Percentiles rank a stretch among this genome's conserved stretches.
Evolutionary conservation across 2,797 vertebrate genomes (phyloP).

Genomic region (Pygocentrus nattereri): DNA sequence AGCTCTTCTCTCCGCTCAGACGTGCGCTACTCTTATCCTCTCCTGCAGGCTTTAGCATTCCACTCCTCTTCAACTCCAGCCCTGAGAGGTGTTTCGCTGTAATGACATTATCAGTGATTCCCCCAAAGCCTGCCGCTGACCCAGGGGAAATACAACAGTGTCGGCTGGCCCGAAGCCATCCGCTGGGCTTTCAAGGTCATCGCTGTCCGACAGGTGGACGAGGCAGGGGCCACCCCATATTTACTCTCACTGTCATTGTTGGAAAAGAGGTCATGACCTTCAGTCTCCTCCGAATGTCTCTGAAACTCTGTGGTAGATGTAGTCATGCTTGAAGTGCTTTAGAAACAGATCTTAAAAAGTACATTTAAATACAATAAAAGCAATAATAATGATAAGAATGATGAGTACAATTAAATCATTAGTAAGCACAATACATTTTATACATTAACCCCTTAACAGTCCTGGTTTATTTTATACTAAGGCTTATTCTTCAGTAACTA

Average conservation of each 20-base stretch:
- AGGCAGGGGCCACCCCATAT: background rate
- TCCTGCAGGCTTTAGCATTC: background rate
- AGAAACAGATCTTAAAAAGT: too few relatives aligned
- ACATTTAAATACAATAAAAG: too few relatives aligned
- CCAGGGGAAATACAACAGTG: conserved; percentile 23
- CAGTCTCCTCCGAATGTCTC: background rate
- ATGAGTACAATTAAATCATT: too few relatives aligned
- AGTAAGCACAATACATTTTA: too few relatives aligned
- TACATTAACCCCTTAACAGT: too few relatives aligned
- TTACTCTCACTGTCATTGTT: background rate
- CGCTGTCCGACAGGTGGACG: conserved; percentile 20
- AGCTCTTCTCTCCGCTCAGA: conserved; percentile 37
- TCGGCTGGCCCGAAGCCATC: conserved; percentile 8
- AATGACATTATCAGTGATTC: conserved; percentile 25
- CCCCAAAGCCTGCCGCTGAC: background rate
- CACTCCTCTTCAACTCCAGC: background rate
- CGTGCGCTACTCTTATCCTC: conserved; percentile 19
- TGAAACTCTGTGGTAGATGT: background rate
- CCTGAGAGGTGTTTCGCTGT: conserved; percentile 18
- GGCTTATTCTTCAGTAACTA: too few relatives aligned
- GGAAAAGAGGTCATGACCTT: conserved; percentile 2
- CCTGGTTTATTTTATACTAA: too few relatives aligned
- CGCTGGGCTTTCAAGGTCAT: conserved; percentile 22
- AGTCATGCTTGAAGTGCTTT: too few relatives aligned
- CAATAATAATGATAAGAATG: too few relatives aligned